These are phyloP conservation scores for Scaptomyza flava DNA, from an alignment of 2,888 invertebrate genomes.

Conservation along the genomic window DNA sequence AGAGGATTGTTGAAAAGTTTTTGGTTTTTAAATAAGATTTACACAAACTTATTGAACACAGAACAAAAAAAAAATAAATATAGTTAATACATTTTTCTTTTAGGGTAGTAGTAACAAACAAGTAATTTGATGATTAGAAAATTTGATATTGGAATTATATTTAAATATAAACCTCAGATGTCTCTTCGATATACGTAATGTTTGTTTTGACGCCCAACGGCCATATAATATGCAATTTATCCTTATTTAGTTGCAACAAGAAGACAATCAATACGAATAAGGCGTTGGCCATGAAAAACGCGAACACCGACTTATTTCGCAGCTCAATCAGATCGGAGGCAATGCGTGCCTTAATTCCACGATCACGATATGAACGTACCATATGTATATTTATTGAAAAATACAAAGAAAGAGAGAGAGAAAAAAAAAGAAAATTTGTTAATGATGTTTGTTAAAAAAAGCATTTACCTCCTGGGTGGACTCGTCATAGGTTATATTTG, in stretches of 20 bases:
- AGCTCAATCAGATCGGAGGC: constrained; percentile 96
- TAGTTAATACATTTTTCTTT: constrained; percentile 5
- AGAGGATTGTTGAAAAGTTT: constrained; percentile 33
- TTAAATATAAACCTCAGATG: constrained; percentile 90
- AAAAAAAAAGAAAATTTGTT: constrained; percentile 80
- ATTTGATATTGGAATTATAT: constrained; percentile 21
- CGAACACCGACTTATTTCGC: constrained; percentile 98
- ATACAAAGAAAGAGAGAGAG: constrained; percentile 53
- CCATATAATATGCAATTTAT: constrained; percentile 98
- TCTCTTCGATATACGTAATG: constrained; percentile 96
- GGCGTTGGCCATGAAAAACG: constrained; percentile 99
- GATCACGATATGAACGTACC: constrained; percentile 17
- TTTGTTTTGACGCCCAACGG: constrained; percentile 97
- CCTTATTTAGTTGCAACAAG: constrained; percentile 99
- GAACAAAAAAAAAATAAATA: constrained; percentile 64
- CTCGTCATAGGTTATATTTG: constrained; percentile 96
- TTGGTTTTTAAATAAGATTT: constrained; percentile 21
- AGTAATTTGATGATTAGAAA: constrained; percentile 26
- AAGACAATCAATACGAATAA: constrained; percentile 99
- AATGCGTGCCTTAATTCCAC: constrained; percentile 89
- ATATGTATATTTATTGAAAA: constrained; percentile 21
- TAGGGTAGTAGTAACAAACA: constrained; percentile 45
- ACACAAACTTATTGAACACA: constrained; percentile 49
- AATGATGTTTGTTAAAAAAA: constrained; percentile 75
- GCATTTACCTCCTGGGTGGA: constrained; percentile 94